Evolutionary conservation across 2,888 invertebrate genomes (phyloP), one percentile per base, ranked within the genome.

Genomic region (Ophion ventricosus): DNA sequence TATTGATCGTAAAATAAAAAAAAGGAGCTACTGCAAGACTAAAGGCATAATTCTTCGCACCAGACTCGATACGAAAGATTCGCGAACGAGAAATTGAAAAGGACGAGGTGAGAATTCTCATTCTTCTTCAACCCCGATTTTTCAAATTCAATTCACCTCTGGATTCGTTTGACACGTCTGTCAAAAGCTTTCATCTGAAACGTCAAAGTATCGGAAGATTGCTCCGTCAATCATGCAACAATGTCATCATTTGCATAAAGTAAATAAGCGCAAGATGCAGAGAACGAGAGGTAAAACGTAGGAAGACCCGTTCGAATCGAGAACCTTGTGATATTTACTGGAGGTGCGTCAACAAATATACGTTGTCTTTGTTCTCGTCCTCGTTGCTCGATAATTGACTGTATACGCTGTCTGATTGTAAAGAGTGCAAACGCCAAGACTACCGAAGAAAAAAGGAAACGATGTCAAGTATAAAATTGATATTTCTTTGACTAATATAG

Each of bases 241-340:
- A 66, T 59, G 61, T 82, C 82, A 72, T 40, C 66, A 73, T 82
- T 82, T 82, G 67, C 77, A 82, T 82, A 61, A 67, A 67, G 29
- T 56, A 25, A 82, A 82, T 77, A 54, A 29, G 26, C 20, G 14
- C 59, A 17, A 20, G 14, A 64, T 20, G 25, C 10, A 35, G 56
- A 56, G 10, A 35, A 63, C 10, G 54, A 25, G 49, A 69, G 74
- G 26, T 79, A 11, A 59, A 54, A 35, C 23, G 8, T 54, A 70
- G 43, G 43, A 81, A 35, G 69, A 40, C n/a, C 10, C 72, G 72
- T 7, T 69, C 57, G 67, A 20, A n/a, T 56, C 56, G 29, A 29
- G 72, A 72, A 72, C 54, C 61, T 75, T 75, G 74, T 49, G 57
- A 74, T 75, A 80, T 75, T 59, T 23, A 67, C 80, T 69, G 23